Evolutionary conservation across 2,797 vertebrate genomes (phyloP), one percentile per base, ranked within the genome.

Genomic region (Leuciscus waleckii): DNA sequence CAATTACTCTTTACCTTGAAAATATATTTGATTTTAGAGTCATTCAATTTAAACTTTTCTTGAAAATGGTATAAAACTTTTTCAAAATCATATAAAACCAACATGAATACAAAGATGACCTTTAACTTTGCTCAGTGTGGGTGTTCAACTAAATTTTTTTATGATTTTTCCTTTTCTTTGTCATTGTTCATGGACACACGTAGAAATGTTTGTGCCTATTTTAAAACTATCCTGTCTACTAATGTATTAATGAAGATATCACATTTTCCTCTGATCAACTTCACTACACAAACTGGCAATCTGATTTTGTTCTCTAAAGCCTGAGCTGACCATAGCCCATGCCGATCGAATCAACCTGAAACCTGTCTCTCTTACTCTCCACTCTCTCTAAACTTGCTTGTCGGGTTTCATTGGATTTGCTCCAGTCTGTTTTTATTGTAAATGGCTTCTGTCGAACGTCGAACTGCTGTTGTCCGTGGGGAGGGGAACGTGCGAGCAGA

Each of bases 391-490:
- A 85, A 61, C 37, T 21, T 35, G 21, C 78, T 63, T 39, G 29
- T 61, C 43, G 56, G 54, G 32, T 67, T 84, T 87, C 51, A 69
- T 71, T 74, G 84, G 61, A 85, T 87, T 63, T 54, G 43, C 56
- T 76, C 68, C 56, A n/a, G 79, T 73, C 81, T 56, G 29, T 85
- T 85, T 80, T 80, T 26, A 70, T 79, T 73, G 8, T 71, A 87
- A 87, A 75, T 41, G 17, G 29, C 56, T 87, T 69, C 26, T n/a
- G 58, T 81, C n/a, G 61, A 76, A 58, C 16, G n/a, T 46, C 1
- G 7, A 11, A 63, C 68, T 13, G 39, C 32, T 5, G 29, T 76
- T 68, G 71, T 87, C 82, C 16, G 13, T 13, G 37, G 84, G 85
- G 87, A 86, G 10, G 35, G 7, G 14, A 54, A 79, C 26, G 35